A percentile compares a stretch with the other conserved stretches of the same genome.
Evolutionary conservation across 2,888 invertebrate genomes (phyloP).

Genomic region (Axea sp.): DNA sequence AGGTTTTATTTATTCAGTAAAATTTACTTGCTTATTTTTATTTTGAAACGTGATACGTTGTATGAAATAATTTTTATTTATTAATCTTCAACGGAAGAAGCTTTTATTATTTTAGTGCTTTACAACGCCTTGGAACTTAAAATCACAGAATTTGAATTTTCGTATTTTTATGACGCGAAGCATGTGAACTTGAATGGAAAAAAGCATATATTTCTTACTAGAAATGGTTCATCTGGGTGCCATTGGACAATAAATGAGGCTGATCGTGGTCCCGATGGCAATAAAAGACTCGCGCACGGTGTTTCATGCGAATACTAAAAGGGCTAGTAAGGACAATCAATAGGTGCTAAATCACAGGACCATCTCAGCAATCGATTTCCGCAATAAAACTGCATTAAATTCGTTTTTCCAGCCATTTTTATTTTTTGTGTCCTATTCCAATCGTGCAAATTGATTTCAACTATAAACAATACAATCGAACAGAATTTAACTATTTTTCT

Average conservation of each 20-base stretch:
- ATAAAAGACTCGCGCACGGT: conserved; percentile 34
- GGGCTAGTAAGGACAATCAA: conserved; percentile 34
- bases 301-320: conserved; percentile 45
- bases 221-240: conserved; percentile 35
- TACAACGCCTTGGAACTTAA: too few relatives aligned
- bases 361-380: conserved; percentile 21
- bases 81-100: too few relatives aligned
- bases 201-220: conserved; percentile 18
- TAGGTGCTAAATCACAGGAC: conserved; percentile 40
- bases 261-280: conserved; percentile 29
- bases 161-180: conserved; percentile 7
- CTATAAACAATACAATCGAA: conserved; percentile 29
- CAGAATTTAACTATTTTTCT: conserved; percentile 29
- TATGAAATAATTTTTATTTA: too few relatives aligned
- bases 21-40: too few relatives aligned
- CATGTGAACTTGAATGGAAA: background rate
- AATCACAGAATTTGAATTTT: conserved; percentile 1
- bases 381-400: conserved; percentile 12
- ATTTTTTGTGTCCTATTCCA: conserved; percentile 4
- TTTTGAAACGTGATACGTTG: too few relatives aligned
- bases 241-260: conserved; percentile 38
- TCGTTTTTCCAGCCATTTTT: conserved; percentile 17
- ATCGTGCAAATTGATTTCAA: conserved; percentile 33
- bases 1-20: too few relatives aligned
- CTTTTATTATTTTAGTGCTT: too few relatives aligned